Conservation (phyloP, 2,113 vertebrate genomes). For the Etheostoma cragini region DNA sequence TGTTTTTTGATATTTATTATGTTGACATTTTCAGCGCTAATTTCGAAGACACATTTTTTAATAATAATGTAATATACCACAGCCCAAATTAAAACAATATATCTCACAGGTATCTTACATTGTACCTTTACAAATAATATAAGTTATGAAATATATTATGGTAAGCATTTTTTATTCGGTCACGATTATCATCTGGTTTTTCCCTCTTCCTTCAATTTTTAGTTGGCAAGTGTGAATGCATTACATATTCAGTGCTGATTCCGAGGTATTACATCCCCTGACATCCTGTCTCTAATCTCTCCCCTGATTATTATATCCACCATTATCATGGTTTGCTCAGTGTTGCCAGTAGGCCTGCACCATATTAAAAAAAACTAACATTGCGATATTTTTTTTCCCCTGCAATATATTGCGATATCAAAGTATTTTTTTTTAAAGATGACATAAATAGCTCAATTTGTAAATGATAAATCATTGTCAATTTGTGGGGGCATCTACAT, state of each 20-base stretch:
- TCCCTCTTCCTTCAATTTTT: neutral
- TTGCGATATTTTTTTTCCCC: too few species aligned
- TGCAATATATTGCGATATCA: too few species aligned
- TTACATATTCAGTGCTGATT: conserved; percentile 24
- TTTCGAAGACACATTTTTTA: too few species aligned
- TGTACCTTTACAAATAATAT: too few species aligned
- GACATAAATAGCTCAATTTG: too few species aligned
- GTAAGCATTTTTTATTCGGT: neutral
- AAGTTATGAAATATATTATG: too few species aligned
- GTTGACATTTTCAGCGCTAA: too few species aligned
- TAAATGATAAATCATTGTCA: too few species aligned
- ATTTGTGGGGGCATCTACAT: too few species aligned
- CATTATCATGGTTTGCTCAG: conserved; percentile 24
- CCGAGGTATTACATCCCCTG: conserved; percentile 16
- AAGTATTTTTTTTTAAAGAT: too few species aligned
- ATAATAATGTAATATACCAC: neutral
- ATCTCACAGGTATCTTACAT: neutral
- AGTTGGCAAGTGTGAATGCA: conserved; percentile 16
- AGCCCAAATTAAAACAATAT: neutral
- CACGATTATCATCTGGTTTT: neutral
- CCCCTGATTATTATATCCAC: conserved; percentile 32
- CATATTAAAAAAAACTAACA: too few species aligned
- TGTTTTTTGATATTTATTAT: too few species aligned
- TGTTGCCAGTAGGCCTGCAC: neutral
- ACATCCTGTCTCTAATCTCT: conserved; percentile 21